These are phyloP conservation scores for Cirrhinus molitorella DNA, from an alignment of 2,797 vertebrate genomes.

Conservation along the genomic window DNA sequence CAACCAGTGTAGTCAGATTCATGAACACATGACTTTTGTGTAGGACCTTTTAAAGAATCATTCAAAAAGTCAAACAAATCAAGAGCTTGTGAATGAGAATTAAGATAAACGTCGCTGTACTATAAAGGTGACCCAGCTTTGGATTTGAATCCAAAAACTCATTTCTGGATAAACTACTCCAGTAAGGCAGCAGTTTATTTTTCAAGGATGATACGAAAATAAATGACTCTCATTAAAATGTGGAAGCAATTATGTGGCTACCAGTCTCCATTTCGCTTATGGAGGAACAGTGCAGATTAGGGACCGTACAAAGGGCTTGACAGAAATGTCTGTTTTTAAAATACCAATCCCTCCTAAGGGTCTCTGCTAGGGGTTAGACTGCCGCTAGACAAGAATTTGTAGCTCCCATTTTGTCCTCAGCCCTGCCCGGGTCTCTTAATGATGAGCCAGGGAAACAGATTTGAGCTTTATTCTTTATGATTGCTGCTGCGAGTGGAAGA, in stretches of 20 bases:
- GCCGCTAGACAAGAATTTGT: slow-evolving; percentile 31
- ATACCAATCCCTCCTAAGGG: slow-evolving; percentile 3
- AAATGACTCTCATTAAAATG: slow-evolving; percentile 2
- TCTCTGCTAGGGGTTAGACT: slow-evolving; percentile 34
- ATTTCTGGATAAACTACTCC: neutral
- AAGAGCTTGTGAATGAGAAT: neutral
- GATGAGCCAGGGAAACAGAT: slow-evolving; percentile 46
- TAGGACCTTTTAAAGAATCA: neutral
- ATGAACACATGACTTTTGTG: neutral
- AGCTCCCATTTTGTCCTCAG: slow-evolving; percentile 34
- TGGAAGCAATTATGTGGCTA: slow-evolving; percentile 25
- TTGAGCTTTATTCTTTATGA: slow-evolving; percentile 62
- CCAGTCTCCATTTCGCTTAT: slow-evolving; percentile 8
- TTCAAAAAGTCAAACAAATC: too few species aligned
- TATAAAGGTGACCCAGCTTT: neutral
- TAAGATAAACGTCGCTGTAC: neutral
- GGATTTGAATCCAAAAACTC: neutral
- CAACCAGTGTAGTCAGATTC: neutral
- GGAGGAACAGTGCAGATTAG: slow-evolving; percentile 18
- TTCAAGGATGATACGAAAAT: slow-evolving; percentile 4
- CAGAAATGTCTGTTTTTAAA: slow-evolving; percentile 32
- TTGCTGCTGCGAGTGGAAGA: slow-evolving; percentile 48
- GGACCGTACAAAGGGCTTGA: slow-evolving; percentile 8
- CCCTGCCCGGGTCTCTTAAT: slow-evolving; percentile 18
- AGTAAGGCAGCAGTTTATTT: neutral